Evolutionary conservation across 2,797 vertebrate genomes (phyloP).

Genomic region (Sparus aurata): DNA sequence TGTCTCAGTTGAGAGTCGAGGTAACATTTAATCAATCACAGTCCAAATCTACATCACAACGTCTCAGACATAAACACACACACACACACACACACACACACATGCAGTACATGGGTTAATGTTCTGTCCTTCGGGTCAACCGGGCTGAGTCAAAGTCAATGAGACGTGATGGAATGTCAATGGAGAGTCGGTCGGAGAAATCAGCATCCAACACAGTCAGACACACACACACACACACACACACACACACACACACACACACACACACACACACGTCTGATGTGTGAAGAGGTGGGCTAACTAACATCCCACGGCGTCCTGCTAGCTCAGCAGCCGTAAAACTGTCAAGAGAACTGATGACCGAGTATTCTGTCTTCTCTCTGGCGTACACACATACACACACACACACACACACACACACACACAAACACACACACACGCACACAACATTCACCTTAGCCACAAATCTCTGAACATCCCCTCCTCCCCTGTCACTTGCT

Average conservation of each 20-base stretch:
- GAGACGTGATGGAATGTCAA: slow-evolving; percentile 53
- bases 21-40: background rate
- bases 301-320: slow-evolving; percentile 61
- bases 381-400: slow-evolving; percentile 21
- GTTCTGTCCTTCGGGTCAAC: slow-evolving; percentile 23
- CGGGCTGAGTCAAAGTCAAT: slow-evolving; percentile 47
- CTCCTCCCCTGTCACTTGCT: slow-evolving; percentile 44
- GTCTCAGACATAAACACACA: background rate
- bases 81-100: background rate
- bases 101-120: no score
- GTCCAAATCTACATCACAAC: background rate
- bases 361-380: slow-evolving; percentile 50
- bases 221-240: slow-evolving; percentile 23
- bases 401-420: slow-evolving; percentile 45
- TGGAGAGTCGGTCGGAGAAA: slow-evolving; percentile 48
- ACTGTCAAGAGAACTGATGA: slow-evolving; percentile 73
- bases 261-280: slow-evolving; percentile 43
- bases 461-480: slow-evolving; percentile 65
- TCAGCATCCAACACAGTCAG: slow-evolving; percentile 30
- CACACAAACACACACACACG: slow-evolving; percentile 54
- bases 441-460: slow-evolving; percentile 53
- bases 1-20: background rate
- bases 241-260: slow-evolving; percentile 31
- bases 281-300: slow-evolving; percentile 60
- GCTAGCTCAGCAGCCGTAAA: slow-evolving; percentile 80